These are phyloP conservation scores for Acrocephalus scirpaceus DNA, from an alignment of 2,797 vertebrate species.

Conservation along the genomic window DNA sequence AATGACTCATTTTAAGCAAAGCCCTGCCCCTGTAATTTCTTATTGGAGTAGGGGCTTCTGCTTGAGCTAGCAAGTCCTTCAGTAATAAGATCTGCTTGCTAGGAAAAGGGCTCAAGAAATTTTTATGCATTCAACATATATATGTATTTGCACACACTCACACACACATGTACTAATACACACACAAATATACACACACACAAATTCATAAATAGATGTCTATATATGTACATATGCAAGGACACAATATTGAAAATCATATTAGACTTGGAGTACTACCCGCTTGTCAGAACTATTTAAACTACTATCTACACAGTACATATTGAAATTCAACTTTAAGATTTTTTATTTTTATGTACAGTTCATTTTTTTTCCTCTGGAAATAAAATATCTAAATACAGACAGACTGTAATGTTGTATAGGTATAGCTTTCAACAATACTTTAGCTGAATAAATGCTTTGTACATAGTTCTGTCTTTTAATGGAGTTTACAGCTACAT, in stretches of 20 bases:
- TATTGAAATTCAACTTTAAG: slow-evolving; percentile 87
- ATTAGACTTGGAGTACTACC: slow-evolving; percentile 4
- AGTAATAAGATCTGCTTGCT: background rate
- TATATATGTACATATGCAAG: slow-evolving; percentile 26
- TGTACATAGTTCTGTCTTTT: slow-evolving; percentile 91
- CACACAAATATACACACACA: background rate
- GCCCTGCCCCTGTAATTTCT: background rate
- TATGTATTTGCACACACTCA: background rate
- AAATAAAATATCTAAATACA: slow-evolving; percentile 94
- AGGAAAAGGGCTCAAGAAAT: background rate
- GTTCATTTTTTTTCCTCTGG: slow-evolving; percentile 77
- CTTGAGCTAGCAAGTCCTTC: background rate
- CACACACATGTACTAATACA: background rate
- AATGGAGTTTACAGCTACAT: slow-evolving; percentile 93
- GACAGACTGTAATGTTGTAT: slow-evolving; percentile 89
- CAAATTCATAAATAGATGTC: background rate
- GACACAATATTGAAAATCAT: slow-evolving; percentile 40
- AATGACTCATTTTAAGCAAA: background rate
- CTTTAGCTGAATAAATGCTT: slow-evolving; percentile 89
- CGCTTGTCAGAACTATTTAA: slow-evolving; percentile 58
- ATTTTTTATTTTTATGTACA: slow-evolving; percentile 93
- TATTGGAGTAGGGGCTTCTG: background rate
- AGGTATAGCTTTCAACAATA: slow-evolving; percentile 89
- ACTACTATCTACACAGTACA: slow-evolving; percentile 77
- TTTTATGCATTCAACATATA: background rate